These are phyloP conservation scores for Delia radicum DNA, from an alignment of 1,140 invertebrate genomes.

Conservation along the genomic window DNA sequence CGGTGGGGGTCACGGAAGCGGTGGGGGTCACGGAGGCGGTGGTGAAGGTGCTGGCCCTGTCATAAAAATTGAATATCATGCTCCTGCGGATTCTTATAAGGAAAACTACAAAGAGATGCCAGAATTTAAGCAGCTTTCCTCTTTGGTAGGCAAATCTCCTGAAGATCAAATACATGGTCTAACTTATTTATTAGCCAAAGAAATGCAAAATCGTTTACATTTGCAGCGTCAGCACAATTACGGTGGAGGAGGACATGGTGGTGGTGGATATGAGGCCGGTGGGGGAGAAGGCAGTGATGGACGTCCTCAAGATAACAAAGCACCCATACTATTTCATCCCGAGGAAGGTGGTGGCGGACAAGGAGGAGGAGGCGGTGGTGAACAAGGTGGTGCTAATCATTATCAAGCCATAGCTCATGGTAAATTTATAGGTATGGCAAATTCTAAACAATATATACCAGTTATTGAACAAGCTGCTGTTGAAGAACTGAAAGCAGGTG, in stretches of 20 bases:
- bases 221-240: slow-evolving; percentile 40
- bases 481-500: slow-evolving; percentile 28
- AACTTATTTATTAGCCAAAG: slow-evolving; percentile 50
- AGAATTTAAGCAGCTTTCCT: slow-evolving; percentile 47
- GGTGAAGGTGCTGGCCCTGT: slow-evolving; percentile 14
- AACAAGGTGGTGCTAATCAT: neutral
- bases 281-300: neutral
- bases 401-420: neutral
- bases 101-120: slow-evolving; percentile 45
- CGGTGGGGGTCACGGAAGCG: neutral
- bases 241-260: neutral
- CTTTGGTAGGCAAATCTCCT: slow-evolving; percentile 49
- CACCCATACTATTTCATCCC: slow-evolving; percentile 46
- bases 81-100: slow-evolving; percentile 37
- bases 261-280: neutral
- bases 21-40: neutral
- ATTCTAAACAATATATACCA: slow-evolving; percentile 47
- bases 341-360: neutral
- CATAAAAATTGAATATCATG: slow-evolving; percentile 50
- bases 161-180: slow-evolving; percentile 53
- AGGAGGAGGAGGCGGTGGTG: neutral
- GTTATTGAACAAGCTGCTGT: slow-evolving; percentile 45
- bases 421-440: slow-evolving; percentile 33
- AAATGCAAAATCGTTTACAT: slow-evolving; percentile 50
- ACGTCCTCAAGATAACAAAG: slow-evolving; percentile 45